Evolutionary conservation across 2,888 invertebrate genomes (phyloP).

Genomic region (Zygaena filipendulae): DNA sequence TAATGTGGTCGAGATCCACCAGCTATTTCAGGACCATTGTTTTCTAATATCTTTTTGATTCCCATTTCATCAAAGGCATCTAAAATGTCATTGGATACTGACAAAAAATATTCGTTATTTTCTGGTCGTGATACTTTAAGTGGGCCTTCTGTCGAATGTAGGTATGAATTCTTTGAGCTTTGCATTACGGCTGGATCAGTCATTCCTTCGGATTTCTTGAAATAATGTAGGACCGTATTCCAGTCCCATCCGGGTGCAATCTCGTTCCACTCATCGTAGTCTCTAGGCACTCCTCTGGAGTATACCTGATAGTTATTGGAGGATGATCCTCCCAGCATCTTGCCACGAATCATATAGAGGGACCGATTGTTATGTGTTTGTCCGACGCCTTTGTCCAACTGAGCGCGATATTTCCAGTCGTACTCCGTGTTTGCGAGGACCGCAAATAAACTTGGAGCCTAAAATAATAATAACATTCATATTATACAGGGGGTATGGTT

Average conservation of each 20-base stretch:
- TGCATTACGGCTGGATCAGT: constrained; percentile 21
- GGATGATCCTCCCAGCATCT: constrained; percentile 28
- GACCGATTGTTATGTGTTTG: constrained; percentile 19
- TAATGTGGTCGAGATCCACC: constrained; percentile 25
- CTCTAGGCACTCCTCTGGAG: constrained; percentile 24
- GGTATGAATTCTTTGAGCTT: constrained; percentile 17
- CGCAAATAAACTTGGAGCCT: constrained; percentile 25
- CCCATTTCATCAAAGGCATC: constrained; percentile 25
- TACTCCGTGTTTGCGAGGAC: constrained; percentile 21
- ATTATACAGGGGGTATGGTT: no score
- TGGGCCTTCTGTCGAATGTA: constrained; percentile 27
- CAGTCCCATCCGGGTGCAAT: constrained; percentile 27
- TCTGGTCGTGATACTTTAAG: constrained; percentile 24
- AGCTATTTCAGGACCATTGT: constrained; percentile 22
- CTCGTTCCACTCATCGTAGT: constrained; percentile 25
- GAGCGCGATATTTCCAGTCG: constrained; percentile 25
- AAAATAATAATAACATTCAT: no score
- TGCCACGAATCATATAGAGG: constrained; percentile 23
- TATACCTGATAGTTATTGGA: constrained; percentile 26
- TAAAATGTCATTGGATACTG: constrained; percentile 20
- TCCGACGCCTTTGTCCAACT: constrained; percentile 22
- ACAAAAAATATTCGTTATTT: constrained; percentile 20
- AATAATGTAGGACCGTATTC: constrained; percentile 24
- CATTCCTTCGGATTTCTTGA: constrained; percentile 27
- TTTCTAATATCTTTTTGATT: constrained; percentile 23